These are phyloP conservation scores for Nansenia antarctica DNA, from an alignment of 2,113 vertebrate species.

Conservation along the genomic window DNA sequence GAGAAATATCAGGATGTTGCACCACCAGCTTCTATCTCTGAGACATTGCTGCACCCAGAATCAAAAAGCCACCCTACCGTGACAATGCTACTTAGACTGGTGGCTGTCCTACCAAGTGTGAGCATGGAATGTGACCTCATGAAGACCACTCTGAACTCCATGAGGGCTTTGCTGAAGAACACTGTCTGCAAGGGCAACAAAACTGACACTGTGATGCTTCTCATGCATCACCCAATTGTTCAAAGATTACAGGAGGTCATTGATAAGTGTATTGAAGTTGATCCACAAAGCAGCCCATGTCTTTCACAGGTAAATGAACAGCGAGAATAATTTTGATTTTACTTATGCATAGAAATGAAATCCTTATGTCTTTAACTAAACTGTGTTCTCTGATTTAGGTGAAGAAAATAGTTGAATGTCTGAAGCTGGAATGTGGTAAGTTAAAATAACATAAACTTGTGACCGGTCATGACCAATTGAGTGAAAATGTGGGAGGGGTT, in stretches of 20 bases:
- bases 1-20: conserved; percentile 89
- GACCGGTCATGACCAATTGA: background rate
- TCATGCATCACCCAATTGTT: conserved; percentile 84
- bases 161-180: conserved; percentile 83
- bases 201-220: conserved; percentile 83
- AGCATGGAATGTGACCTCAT: conserved; percentile 90
- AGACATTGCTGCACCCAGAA: conserved; percentile 87
- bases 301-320: conserved; percentile 65
- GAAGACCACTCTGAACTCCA: conserved; percentile 83
- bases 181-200: conserved; percentile 81
- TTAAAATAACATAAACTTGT: conserved; percentile 5
- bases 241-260: conserved; percentile 88
- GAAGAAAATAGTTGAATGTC: conserved; percentile 52
- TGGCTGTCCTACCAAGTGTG: conserved; percentile 89
- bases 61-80: conserved; percentile 89
- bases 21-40: conserved; percentile 88
- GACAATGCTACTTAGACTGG: conserved; percentile 83
- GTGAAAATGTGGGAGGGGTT: background rate
- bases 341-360: background rate
- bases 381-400: conserved; percentile 54
- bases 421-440: conserved; percentile 69
- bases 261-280: conserved; percentile 84
- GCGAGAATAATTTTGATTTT: background rate
- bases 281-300: conserved; percentile 73
- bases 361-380: background rate